Evolutionary conservation across 1,140 invertebrate species (phyloP).

Genomic region (Papilio glaucus): DNA sequence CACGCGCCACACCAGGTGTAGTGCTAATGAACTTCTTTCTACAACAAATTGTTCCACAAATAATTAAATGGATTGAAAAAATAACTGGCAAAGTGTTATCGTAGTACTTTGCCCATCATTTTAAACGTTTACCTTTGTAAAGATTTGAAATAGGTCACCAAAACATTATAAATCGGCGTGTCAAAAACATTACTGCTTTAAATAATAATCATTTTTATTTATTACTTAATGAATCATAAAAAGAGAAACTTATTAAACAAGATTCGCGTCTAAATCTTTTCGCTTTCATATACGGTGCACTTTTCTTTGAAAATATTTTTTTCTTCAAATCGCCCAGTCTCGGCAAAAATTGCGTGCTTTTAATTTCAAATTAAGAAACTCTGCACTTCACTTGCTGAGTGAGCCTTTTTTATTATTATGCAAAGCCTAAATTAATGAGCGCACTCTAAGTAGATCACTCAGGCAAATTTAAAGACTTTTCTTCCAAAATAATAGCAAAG

Average conservation of each 20-base stretch:
- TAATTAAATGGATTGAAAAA: neutral
- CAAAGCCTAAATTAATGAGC: constrained; percentile 18
- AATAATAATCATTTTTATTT: too few relatives aligned
- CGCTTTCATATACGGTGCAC: neutral
- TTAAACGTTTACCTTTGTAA: too few relatives aligned
- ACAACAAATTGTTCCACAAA: neutral
- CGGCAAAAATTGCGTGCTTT: constrained; percentile 15
- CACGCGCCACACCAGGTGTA: constrained; percentile 15
- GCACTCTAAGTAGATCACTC: constrained; percentile 3
- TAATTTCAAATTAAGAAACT: constrained; percentile 19
- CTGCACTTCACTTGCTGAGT: constrained; percentile 5
- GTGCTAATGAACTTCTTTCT: constrained; percentile 16
- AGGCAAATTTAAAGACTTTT: neutral
- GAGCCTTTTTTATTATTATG: constrained; percentile 13
- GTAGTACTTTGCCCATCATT: too few relatives aligned
- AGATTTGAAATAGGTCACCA: too few relatives aligned
- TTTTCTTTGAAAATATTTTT: neutral
- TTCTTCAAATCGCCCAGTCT: constrained; percentile 6
- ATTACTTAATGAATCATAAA: neutral
- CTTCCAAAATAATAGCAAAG: constrained; percentile 11
- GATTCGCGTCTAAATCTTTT: neutral
- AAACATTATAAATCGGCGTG: neutral
- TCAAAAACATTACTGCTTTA: neutral
- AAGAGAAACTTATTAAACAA: neutral
- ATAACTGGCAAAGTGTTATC: too few relatives aligned